phyloP scores from a whole-genome alignment of 2,888 invertebrate genomes.

The Diabrotica balteata region DNA sequence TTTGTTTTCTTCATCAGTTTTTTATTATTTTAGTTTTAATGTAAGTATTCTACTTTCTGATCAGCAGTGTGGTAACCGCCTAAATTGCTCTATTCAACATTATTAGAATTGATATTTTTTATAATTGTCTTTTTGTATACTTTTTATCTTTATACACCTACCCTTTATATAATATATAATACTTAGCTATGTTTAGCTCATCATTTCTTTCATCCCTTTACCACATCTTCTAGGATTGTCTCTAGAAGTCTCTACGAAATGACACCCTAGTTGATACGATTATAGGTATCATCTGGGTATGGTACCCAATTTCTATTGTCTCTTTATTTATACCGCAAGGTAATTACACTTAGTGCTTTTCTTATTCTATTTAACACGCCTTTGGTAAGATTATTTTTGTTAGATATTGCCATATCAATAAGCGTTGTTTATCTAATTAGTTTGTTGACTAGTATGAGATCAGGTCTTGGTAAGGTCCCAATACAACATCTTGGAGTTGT shows the following conservation, averaged over 20 bases:
- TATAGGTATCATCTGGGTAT: background rate
- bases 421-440: background rate
- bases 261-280: background rate
- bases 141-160: too few species aligned
- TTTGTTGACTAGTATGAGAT: background rate
- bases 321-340: background rate
- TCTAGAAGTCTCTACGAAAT: background rate
- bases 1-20: too few species aligned
- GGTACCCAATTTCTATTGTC: background rate
- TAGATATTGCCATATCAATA: background rate
- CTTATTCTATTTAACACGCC: background rate
- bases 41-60: too few species aligned
- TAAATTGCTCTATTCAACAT: too few species aligned
- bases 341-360: background rate
- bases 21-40: too few species aligned
- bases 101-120: too few species aligned
- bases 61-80: too few species aligned
- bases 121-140: too few species aligned
- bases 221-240: too few species aligned
- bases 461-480: background rate
- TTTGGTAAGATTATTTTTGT: background rate
- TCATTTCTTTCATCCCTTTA: too few species aligned
- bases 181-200: too few species aligned
- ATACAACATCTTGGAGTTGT: background rate
- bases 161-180: too few species aligned